Evolutionary conservation across 2,888 invertebrate species (phyloP), one percentile per base, ranked within the genome.

Genomic region (Salticus scenicus): DNA sequence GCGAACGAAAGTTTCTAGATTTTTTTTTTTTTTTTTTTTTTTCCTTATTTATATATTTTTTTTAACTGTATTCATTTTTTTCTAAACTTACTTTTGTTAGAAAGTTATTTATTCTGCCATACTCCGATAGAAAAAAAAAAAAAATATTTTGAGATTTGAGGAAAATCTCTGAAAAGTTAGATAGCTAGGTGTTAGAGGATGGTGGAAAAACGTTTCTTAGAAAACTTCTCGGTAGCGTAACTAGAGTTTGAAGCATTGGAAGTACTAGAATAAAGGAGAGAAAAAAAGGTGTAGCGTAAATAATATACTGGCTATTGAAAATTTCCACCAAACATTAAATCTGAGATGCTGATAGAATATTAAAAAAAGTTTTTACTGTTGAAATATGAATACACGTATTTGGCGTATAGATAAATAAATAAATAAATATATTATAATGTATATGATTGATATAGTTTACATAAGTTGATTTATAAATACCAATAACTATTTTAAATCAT

Each of bases 11-110:
- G 63, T 30, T 31, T n/a, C n/a, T n/a, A n/a, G n/a, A n/a, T n/a
- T n/a, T n/a, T 64, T 37, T 70, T 79, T 78, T 41, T 42, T 64
- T 41, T 57, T 10, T 37, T 77, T 51, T 33, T 31, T 51, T 70
- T 24, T 1, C 4, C 5, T 57, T 57, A 24, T 57, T 57, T 57
- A 37, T 37, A 37, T 37, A 37, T 37, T 7, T 37, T 37, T 37
- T 37, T 7, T 7, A 37, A 4, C 10, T 37, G 4, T 37, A 37
- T 37, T 37, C 37, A 24, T 24, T 57, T n/a, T 57, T 57, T 57
- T 24, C 24, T 1, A 24, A 57, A 24, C 57, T 57, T 57, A 24
- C 24, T 57, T 57, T 57, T 57, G 57, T 24, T 20, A 24, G 57
- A 57, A 57, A 57, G 57, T 57, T 57, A 57, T 57, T 57, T 57